Evolutionary conservation across 2,113 vertebrate genomes (phyloP).

Genomic region (Corydoras sp.): DNA sequence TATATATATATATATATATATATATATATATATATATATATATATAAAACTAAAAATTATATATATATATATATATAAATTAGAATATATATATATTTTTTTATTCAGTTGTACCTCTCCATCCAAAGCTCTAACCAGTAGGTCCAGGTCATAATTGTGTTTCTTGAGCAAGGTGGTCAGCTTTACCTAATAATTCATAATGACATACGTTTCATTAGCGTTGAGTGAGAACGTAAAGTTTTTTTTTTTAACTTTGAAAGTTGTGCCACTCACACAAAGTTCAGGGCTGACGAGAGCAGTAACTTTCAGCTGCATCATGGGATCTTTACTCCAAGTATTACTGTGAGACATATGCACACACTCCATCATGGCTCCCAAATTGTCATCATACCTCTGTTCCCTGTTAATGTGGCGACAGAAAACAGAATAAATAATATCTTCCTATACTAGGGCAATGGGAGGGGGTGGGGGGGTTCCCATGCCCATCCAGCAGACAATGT

Average conservation of each 20-base stretch:
- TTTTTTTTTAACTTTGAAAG: too few relatives aligned
- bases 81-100: too few relatives aligned
- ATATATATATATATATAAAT: too few relatives aligned
- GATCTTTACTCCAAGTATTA: constrained; percentile 61
- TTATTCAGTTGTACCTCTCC: constrained; percentile 58
- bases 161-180: constrained; percentile 60
- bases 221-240: too few relatives aligned
- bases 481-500: too few relatives aligned
- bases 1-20: too few relatives aligned
- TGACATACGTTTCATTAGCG: too few relatives aligned
- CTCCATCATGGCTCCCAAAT: constrained; percentile 70
- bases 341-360: constrained; percentile 77
- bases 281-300: constrained; percentile 75
- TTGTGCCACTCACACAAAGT: constrained; percentile 74
- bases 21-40: too few relatives aligned
- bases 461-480: too few relatives aligned
- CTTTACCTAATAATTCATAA: constrained; percentile 61
- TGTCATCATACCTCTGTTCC: constrained; percentile 69
- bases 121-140: constrained; percentile 72
- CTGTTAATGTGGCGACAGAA: constrained; percentile 45
- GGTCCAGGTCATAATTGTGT: constrained; percentile 58
- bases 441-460: too few relatives aligned
- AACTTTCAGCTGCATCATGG: constrained; percentile 86
- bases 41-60: too few relatives aligned
- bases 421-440: too few relatives aligned